These are phyloP conservation scores for Catharus bicknelli DNA, from an alignment of 2,113 vertebrate species.

Conservation along the genomic window DNA sequence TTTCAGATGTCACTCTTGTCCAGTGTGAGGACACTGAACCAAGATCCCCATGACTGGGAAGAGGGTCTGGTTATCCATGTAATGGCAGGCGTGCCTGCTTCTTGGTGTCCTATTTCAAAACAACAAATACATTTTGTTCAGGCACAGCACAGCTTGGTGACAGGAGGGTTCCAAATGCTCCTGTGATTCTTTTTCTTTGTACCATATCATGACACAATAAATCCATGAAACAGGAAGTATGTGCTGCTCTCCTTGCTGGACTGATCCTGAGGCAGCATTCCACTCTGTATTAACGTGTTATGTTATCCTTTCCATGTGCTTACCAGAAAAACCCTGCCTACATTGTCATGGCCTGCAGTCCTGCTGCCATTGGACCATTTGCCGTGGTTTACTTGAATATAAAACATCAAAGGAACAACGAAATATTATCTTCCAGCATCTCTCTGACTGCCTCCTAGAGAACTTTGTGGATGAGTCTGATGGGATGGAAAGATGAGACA, in stretches of 20 bases:
- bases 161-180: background rate
- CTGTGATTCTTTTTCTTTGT: background rate
- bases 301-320: background rate
- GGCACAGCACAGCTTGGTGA: accelerated
- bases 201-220: accelerated
- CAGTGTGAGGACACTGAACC: background rate
- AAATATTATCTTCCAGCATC: background rate
- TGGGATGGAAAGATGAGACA: background rate
- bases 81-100: background rate
- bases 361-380: background rate
- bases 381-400: background rate
- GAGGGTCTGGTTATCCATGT: background rate
- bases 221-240: background rate
- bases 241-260: background rate
- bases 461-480: background rate
- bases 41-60: background rate
- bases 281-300: accelerated
- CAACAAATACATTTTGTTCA: background rate
- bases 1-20: background rate
- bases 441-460: background rate
- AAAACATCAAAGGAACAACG: background rate
- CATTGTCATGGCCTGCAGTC: background rate
- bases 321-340: background rate
- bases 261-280: background rate
- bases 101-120: background rate